Evolutionary conservation across 2,888 invertebrate species (phyloP), one percentile per base, ranked within the genome.

Genomic region (Ectropis crepuscularia): DNA sequence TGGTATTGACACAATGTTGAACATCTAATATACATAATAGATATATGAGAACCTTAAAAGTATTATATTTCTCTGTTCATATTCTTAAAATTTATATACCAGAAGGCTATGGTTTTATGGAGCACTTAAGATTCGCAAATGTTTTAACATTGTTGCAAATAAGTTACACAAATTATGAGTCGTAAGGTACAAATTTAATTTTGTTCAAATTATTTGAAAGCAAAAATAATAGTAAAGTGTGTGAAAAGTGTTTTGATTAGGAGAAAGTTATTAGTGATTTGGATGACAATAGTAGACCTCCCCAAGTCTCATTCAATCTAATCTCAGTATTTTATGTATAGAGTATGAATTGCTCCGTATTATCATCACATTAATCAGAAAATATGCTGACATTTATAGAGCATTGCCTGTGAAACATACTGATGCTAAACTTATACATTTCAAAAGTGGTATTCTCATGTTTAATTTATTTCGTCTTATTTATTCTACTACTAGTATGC

Each of bases 301-400:
- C 28, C 1, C 6, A 36, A 36, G 6, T 9, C n/a, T 36, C 16
- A 28, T 28, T 28, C 16, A 28, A 28, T 48, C 16, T 36, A 36
- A 10, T 36, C 48, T 48, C 16, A 28, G 48, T 48, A 11, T 48
- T 48, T 48, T 48, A 48, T 48, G 48, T 48, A 36, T 36, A 36
- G 48, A 36, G 5, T 6, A 48, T 48, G 28, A 48, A 48, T 48
- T 7, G 36, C 10, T 36, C 1, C 7, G 5, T 28, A 10, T 48
- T 48, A 28, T 48, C 48, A 8, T 36, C 36, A 48, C 36, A 48
- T 36, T 28, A 28, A 28, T 28, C 36, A 36, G 36, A 28, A 28
- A 47, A 47, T 28, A 28, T 2, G 16, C 4, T 5, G 10, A 46
- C 0, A 28, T 36, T 48, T 36, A 28, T 48, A 48, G 28, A 45